A percentile compares a stretch with the other conserved stretches of the same genome.
These are phyloP conservation scores for Pseudocheirus occidentalis DNA, from an alignment of 2,797 vertebrate genomes.

Conservation along the genomic window DNA sequence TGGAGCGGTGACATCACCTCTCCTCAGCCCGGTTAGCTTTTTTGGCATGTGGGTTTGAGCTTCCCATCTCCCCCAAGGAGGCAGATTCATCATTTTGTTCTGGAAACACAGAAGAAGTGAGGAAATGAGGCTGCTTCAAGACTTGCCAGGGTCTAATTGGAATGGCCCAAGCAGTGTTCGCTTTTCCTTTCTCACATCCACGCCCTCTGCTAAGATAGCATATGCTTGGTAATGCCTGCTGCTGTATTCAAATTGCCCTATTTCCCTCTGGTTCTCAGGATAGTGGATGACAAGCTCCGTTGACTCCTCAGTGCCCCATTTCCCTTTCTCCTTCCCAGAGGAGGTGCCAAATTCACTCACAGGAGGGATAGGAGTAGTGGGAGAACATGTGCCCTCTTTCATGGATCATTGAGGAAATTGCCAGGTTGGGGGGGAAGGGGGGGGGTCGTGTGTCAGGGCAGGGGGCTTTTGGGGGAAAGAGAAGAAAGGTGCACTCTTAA, in stretches of 20 bases:
- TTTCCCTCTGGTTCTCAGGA: not conserved
- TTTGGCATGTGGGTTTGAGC: constrained; percentile 56
- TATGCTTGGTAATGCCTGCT: not conserved
- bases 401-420: not conserved
- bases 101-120: constrained; percentile 43
- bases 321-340: constrained; percentile 6
- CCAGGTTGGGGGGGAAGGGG: not conserved
- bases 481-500: constrained; percentile 26
- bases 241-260: not conserved
- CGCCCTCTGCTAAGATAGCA: not conserved
- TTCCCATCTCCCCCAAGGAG: constrained; percentile 61
- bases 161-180: constrained; percentile 9
- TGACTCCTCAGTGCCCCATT: not conserved
- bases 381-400: constrained; percentile 22
- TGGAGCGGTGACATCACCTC: constrained; percentile 69
- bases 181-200: not conserved
- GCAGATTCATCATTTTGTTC: constrained; percentile 64
- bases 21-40: constrained; percentile 66
- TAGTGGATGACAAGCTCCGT: constrained; percentile 5
- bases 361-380: not conserved
- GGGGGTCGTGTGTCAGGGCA: not conserved
- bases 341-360: not conserved
- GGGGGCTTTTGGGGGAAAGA: not conserved
- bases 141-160: constrained; percentile 69
- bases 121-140: constrained; percentile 60